Conservation (phyloP, 2,888 invertebrate species). For the Drosophila nigritarsus region DNA sequence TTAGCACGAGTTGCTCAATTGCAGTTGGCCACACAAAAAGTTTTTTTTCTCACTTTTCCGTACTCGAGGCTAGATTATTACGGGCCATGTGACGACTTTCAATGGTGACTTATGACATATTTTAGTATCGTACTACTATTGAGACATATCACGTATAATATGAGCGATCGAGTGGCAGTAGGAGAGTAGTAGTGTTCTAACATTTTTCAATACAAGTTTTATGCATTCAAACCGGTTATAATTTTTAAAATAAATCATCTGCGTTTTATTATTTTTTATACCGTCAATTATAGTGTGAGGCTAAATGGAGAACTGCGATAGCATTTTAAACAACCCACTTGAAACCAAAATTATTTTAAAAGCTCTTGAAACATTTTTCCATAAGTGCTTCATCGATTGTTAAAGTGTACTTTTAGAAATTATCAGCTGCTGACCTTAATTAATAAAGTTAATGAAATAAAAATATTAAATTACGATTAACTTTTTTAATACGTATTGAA, state of each 20-base stretch:
- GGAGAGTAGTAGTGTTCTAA: too few species aligned
- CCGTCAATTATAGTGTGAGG: neutral
- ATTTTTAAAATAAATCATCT: neutral
- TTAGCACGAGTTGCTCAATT: conserved; percentile 68
- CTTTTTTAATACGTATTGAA: conserved; percentile 1
- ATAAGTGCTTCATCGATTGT: neutral
- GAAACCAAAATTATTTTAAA: neutral
- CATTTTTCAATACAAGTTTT: neutral
- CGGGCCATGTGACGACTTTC: conserved; percentile 31
- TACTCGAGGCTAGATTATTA: neutral
- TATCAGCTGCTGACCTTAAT: conserved; percentile 4
- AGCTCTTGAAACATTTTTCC: neutral
- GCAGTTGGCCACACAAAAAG: conserved; percentile 17
- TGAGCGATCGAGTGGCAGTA: conserved; percentile 27
- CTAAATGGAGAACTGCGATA: neutral
- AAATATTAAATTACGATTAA: neutral
- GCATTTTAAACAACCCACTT: neutral
- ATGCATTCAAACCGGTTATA: neutral
- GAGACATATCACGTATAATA: neutral
- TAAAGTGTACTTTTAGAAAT: neutral
- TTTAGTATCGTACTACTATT: conserved; percentile 10
- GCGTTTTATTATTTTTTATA: neutral
- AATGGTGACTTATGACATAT: conserved; percentile 23
- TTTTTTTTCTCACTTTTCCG: conserved; percentile 3
- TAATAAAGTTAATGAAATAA: neutral